These are phyloP conservation scores for Siderastrea siderea DNA, from an alignment of 92 coral and sea anemone genomes.

Conservation along the genomic window DNA sequence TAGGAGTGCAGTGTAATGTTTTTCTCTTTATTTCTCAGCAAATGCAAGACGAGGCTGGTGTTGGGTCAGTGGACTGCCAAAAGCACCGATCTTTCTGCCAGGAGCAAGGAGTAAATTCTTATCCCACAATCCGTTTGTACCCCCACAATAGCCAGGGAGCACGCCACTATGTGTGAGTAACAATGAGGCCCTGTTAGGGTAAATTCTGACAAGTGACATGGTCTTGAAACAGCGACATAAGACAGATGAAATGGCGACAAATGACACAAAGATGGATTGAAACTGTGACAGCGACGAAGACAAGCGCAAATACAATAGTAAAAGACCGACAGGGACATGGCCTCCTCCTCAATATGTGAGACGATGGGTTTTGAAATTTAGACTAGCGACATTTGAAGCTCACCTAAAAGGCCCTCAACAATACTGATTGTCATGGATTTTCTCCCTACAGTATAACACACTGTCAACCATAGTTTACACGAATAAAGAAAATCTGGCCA, in stretches of 20 bases:
- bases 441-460: no score
- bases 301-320: no score
- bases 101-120: conserved; percentile 85
- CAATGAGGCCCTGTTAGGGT: no score
- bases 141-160: conserved; percentile 83
- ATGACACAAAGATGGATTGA: background rate
- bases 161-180: conserved; percentile 87
- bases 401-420: no score
- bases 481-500: no score
- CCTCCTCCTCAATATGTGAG: no score
- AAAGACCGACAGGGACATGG: no score
- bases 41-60: conserved; percentile 89
- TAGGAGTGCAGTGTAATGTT: background rate
- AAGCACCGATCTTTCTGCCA: conserved; percentile 83
- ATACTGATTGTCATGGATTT: no score
- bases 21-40: conserved; percentile 51
- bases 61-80: conserved; percentile 96
- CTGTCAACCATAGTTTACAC: no score
- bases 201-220: background rate
- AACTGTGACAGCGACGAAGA: no score
- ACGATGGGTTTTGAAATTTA: no score
- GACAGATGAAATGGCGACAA: background rate
- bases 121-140: conserved; percentile 93
- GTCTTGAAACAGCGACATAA: background rate
- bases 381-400: no score